Evolutionary conservation across 35 echinoderm and acorn worm species (phyloP).

Genomic region (Acanthaster planci): DNA sequence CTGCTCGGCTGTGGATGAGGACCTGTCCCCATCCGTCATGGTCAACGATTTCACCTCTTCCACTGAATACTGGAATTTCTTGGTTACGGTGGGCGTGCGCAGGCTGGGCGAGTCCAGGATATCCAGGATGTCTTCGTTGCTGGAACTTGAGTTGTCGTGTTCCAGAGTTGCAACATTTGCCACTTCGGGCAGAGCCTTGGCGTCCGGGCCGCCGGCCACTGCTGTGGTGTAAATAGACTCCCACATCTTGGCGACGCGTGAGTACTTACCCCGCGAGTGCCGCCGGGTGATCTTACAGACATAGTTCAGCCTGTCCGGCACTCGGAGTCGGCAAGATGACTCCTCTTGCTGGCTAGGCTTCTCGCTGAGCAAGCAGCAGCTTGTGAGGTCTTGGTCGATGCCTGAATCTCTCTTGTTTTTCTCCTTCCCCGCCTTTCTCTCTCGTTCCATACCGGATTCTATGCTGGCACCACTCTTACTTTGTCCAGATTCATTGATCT

Average conservation of each 20-base stretch:
- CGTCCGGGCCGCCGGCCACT: background rate
- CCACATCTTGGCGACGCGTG: conserved; percentile 71
- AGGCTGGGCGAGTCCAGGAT: conserved; percentile 68
- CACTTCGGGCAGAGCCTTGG: background rate
- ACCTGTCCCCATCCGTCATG: conserved; percentile 9
- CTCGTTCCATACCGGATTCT: background rate
- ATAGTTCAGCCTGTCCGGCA: conserved; percentile 9
- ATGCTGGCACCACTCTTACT: background rate
- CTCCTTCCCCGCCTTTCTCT: conserved; percentile 26
- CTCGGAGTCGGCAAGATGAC: conserved; percentile 33
- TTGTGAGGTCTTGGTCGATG: conserved; percentile 38
- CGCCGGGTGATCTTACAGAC: conserved; percentile 60
- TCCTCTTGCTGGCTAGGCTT: conserved; percentile 3
- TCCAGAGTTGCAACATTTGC: background rate
- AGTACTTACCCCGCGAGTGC: conserved; percentile 84
- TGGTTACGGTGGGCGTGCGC: conserved; percentile 68
- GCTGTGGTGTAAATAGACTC: conserved; percentile 64
- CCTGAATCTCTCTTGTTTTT: conserved; percentile 39
- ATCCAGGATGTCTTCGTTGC: conserved; percentile 67
- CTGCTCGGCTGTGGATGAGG: background rate
- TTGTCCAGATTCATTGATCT: conserved; percentile 43
- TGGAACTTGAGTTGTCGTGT: conserved; percentile 44
- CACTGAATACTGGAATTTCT: conserved; percentile 52
- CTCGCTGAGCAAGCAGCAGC: conserved; percentile 32
- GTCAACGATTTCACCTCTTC: background rate